Base-by-base conservation (phyloP, 1,140 invertebrate genomes). In the Hylaeus volcanicus region DNA sequence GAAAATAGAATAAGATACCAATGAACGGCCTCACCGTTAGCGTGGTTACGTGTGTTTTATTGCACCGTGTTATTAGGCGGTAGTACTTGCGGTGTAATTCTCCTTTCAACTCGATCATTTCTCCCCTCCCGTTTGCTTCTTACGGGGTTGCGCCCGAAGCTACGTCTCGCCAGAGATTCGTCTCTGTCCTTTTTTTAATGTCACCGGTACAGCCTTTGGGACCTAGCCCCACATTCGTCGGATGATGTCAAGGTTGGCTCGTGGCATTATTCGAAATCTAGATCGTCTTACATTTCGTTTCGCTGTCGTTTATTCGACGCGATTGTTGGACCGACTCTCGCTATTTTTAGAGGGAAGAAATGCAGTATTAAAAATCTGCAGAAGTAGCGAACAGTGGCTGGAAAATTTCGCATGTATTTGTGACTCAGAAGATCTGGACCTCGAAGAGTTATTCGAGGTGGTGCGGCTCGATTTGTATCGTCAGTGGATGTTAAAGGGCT, bases 1-100 rank as follows among this genome's bases (percentile, higher is more conserved):
- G 60, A 92, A 92, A 92, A 92, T 92, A 92, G 89, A 88, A 84
- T 86, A 80, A 84, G 74, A 86, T 78, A 81, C 68, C 84, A 69
- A 87, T 87, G 86, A 86, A 86, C 79, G 86, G 66, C 41, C 71
- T 26, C 51, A 48, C 41, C 39, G 61, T 76, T 61, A 68, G 60
- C 63, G 56, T 70, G 70, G 53, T 60, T 78, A 81, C 48, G 70
- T 64, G 65, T 61, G 85, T 86, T 86, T 87, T 79, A 86, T 86
- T 86, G 82, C 85, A 87, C 66, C 69, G 70, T 55, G 74, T 86
- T 86, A 86, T 87, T 87, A 86, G 64, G 66, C 48, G 45, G 37
- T 77, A 58, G 45, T 63, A n/a, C 41, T 1, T 3, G n/a, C 37
- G 37, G n/a, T 43, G 45, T 69, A 39, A 72, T 56, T 56, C 45